These are phyloP conservation scores for Pelobates cultripes DNA, from an alignment of 2,797 vertebrate species.

Conservation along the genomic window DNA sequence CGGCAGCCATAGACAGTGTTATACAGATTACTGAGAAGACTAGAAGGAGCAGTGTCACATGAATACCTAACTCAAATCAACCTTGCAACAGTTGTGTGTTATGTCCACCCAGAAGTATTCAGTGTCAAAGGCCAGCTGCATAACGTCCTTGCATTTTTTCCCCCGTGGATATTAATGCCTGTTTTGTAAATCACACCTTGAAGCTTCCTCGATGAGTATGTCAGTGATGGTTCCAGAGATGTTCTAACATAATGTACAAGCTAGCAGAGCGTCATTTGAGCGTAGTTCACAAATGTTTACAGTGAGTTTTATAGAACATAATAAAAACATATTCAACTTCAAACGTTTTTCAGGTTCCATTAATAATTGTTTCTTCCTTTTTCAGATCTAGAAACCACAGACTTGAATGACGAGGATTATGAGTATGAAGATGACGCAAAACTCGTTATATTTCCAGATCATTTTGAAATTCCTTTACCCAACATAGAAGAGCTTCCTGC, in stretches of 20 bases:
- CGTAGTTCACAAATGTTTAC: too few relatives aligned
- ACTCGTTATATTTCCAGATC: slow-evolving; percentile 98
- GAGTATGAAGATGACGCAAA: slow-evolving; percentile 98
- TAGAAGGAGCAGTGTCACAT: not conserved
- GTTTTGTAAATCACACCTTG: too few relatives aligned
- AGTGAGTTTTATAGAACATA: too few relatives aligned
- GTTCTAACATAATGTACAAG: too few relatives aligned
- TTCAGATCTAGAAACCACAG: slow-evolving; percentile 93
- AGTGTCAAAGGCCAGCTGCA: not conserved
- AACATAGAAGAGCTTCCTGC: slow-evolving; percentile 98
- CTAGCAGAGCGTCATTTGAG: too few relatives aligned
- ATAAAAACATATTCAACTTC: too few relatives aligned
- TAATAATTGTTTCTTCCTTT: slow-evolving; percentile 59
- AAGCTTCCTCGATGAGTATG: too few relatives aligned
- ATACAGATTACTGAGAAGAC: not conserved
- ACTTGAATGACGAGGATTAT: slow-evolving; percentile 92
- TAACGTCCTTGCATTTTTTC: too few relatives aligned
- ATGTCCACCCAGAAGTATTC: not conserved
- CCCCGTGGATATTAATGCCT: too few relatives aligned
- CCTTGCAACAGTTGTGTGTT: too few relatives aligned
- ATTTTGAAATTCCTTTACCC: slow-evolving; percentile 96
- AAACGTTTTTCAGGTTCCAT: not conserved
- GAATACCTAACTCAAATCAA: not conserved
- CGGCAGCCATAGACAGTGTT: not conserved
- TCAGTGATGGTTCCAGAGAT: too few relatives aligned